A percentile compares a stretch with the other conserved stretches of the same genome.
Evolutionary conservation across 1,140 invertebrate genomes (phyloP).

Genomic region (Berghia stephanieae): DNA sequence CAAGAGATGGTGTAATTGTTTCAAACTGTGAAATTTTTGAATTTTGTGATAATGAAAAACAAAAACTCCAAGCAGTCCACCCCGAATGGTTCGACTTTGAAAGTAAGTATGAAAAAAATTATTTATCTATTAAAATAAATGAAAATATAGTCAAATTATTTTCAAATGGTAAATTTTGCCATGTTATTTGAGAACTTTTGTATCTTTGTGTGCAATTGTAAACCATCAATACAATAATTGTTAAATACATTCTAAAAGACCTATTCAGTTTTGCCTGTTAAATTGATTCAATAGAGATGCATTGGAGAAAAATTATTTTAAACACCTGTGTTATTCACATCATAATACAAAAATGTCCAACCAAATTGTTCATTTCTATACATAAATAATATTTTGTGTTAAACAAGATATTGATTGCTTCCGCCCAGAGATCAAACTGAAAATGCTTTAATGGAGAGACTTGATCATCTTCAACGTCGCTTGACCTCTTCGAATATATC

Average conservation of each 20-base stretch:
- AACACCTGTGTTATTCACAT: too few species aligned
- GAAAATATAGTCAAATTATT: background rate
- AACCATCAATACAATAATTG: background rate
- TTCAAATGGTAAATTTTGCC: background rate
- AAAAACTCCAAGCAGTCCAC: conserved; percentile 1
- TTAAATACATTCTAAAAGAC: background rate
- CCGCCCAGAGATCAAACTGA: conserved; percentile 76
- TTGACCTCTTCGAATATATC: conserved; percentile 30
- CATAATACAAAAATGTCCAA: background rate
- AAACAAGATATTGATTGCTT: background rate
- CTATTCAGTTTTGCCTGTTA: background rate
- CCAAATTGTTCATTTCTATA: background rate
- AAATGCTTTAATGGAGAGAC: conserved; percentile 80
- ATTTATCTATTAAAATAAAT: background rate
- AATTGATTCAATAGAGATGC: background rate
- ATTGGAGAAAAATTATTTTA: too few species aligned
- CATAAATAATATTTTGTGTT: background rate
- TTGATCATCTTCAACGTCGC: conserved; percentile 80
- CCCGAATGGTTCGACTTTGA: conserved; percentile 37
- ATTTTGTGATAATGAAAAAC: conserved; percentile 76
- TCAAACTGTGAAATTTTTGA: conserved; percentile 94
- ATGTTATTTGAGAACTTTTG: background rate
- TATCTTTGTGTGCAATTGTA: background rate
- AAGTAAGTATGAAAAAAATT: conserved; percentile 24
- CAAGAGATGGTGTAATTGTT: conserved; percentile 88